A percentile compares a stretch with the other conserved stretches of the same genome.
Evolutionary conservation across 35 echinoderm and acorn worm species (phyloP).

Genomic region (Holothuria glaberrima): DNA sequence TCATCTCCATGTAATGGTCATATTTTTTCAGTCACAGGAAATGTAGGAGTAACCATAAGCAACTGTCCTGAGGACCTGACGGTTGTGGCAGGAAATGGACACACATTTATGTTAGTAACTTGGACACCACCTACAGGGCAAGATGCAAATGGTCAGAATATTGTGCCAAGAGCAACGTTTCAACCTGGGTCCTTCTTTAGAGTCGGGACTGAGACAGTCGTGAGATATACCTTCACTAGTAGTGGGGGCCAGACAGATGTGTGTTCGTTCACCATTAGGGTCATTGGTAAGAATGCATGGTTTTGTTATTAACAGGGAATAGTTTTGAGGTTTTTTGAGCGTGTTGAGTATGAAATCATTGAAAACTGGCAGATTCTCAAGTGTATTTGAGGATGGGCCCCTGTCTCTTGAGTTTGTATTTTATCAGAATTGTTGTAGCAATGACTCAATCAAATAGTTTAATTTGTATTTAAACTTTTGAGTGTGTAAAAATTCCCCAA

Average conservation of each 20-base stretch:
- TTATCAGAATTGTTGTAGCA: no score
- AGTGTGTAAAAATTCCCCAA: no score
- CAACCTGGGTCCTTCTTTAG: conserved; percentile 42
- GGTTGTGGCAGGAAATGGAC: not conserved
- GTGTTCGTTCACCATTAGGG: conserved; percentile 56
- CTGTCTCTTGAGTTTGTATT: no score
- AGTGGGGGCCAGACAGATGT: conserved; percentile 57
- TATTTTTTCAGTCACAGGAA: no score
- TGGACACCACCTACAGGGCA: conserved; percentile 28
- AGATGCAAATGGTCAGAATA: conserved; percentile 1
- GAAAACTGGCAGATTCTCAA: no score
- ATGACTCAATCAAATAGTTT: no score
- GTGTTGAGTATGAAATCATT: no score
- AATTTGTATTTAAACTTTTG: no score
- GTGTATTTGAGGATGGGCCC: no score
- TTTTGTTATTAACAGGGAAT: no score
- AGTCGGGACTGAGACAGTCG: conserved; percentile 37
- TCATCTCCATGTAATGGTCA: no score
- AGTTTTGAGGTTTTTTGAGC: no score
- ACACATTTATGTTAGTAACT: conserved; percentile 12
- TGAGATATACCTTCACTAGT: conserved; percentile 66
- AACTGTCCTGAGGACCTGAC: conserved; percentile 18
- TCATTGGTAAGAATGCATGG: conserved; percentile 13
- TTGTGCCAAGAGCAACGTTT: not conserved
- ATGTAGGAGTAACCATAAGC: not conserved